Evolutionary conservation across 2,113 vertebrate species (phyloP), one percentile per base, ranked within the genome.

Genomic region (Euleptes europaea): DNA sequence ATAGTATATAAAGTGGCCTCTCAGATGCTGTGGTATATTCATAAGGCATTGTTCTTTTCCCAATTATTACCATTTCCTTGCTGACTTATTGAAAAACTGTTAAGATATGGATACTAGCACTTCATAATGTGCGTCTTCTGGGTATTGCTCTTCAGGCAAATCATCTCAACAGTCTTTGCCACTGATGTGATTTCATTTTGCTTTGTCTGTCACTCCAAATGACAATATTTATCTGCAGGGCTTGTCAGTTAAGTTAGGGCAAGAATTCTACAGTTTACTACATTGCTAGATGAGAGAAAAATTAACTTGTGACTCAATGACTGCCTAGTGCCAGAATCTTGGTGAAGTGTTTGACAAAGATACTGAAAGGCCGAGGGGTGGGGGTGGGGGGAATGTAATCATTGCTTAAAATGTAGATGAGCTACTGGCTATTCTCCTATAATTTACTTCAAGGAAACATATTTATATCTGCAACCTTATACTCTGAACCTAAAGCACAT

Each of bases 291-390:
- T 57, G 40, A 77, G 73, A 82, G 49, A 82, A 86, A 86, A 85
- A 85, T 85, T 82, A 77, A 77, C 49, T 77, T 78, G 80, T 78
- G 85, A 78, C 49, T 78, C 79, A 82, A 40, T 57, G 40, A 82
- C 31, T 57, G n/a, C n/a, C 40, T 13, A 70, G 1, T 40, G 8
- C 26, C 54, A 40, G 78, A 73, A 85, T 80, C 77, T 73, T 69
- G 13, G 84, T 47, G 38, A 75, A 33, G 17, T 71, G 33, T 63
- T 77, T 73, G 67, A 31, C 51, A 67, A 40, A 42, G 31, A 69
- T 49, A 60, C 49, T 69, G 49, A 72, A 78, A 28, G 65, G 3
- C 79, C 57, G 17, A 80, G 69, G n/a, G 51, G 7, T 26, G 23
- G 4, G 57, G 78, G 28, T 79, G 44, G 19, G 76, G 63, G 44